Percentiles rank a stretch among this genome's conserved stretches.
Evolutionary conservation across 2,797 vertebrate genomes (phyloP).

Genomic region (Alfaro cultratus): DNA sequence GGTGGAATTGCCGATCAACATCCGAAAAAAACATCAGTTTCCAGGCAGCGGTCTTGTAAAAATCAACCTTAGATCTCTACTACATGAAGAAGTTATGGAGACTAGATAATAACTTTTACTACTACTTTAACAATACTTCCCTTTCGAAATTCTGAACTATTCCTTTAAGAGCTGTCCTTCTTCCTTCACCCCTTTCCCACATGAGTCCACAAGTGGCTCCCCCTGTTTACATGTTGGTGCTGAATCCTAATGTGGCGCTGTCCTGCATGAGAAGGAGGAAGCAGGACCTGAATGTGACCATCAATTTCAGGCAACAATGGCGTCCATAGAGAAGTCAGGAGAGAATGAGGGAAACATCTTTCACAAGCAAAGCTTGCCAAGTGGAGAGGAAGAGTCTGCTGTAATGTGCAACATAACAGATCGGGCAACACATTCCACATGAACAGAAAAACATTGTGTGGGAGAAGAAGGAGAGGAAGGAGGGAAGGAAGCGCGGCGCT

Average conservation of each 20-base stretch:
- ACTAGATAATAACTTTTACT: neutral
- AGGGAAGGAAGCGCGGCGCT: constrained; percentile 3
- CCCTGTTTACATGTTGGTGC: constrained; percentile 9
- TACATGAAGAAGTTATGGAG: neutral
- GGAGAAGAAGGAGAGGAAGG: constrained; percentile 42
- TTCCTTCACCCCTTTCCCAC: neutral
- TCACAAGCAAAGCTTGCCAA: constrained; percentile 37
- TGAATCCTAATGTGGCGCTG: constrained; percentile 66
- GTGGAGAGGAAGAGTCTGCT: constrained; percentile 1
- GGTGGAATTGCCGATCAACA: too few species aligned
- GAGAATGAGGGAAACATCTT: constrained; percentile 53
- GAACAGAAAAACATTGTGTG: constrained; percentile 65
- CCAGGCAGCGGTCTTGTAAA: too few species aligned
- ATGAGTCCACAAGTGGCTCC: constrained; percentile 35
- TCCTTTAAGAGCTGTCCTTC: constrained; percentile 1
- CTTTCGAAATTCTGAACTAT: neutral
- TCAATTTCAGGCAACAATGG: constrained; percentile 64
- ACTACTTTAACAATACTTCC: neutral
- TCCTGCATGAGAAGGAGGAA: constrained; percentile 65
- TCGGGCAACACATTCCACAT: constrained; percentile 57
- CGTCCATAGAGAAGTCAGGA: constrained; percentile 49
- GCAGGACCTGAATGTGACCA: constrained; percentile 63
- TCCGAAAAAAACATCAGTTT: too few species aligned
- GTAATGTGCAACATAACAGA: constrained; percentile 52
- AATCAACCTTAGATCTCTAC: neutral